Evolutionary conservation across 1,140 invertebrate genomes (phyloP).

Genomic region (Heliconius nattereri): DNA sequence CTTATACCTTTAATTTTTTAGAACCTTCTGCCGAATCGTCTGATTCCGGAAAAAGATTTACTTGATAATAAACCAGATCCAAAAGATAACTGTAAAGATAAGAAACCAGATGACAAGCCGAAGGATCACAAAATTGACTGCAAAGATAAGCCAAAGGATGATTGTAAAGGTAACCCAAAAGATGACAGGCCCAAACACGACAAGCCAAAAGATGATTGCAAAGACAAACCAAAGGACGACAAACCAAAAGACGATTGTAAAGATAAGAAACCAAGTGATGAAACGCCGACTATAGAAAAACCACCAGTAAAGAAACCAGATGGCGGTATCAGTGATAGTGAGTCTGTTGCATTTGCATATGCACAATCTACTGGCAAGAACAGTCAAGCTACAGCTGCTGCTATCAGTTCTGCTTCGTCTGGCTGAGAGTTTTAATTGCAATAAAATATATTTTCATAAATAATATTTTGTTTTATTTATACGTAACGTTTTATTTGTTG

Average conservation of each 20-base stretch:
- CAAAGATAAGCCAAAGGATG: not conserved
- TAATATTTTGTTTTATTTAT: not conserved
- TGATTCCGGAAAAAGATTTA: no score
- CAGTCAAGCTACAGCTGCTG: not conserved
- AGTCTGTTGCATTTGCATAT: not conserved
- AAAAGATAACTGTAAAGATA: not conserved
- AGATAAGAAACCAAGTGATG: not conserved
- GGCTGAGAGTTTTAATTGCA: not conserved
- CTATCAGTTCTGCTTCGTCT: not conserved
- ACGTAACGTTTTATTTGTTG: not conserved
- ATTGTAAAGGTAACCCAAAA: not conserved
- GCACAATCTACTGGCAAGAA: not conserved
- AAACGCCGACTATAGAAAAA: not conserved
- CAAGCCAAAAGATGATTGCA: not conserved
- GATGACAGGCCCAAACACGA: not conserved
- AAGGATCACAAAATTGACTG: not conserved
- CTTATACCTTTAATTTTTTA: no score
- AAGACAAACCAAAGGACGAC: not conserved
- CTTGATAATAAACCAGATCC: no score
- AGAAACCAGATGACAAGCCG: not conserved
- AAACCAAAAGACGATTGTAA: constrained; percentile 1
- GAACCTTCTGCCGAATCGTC: no score
- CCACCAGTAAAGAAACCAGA: not conserved
- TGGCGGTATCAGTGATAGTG: not conserved
- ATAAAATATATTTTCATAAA: not conserved